Evolutionary conservation across 2,113 vertebrate genomes (phyloP).

Genomic region (Dicerorhinus sumatrensis): DNA sequence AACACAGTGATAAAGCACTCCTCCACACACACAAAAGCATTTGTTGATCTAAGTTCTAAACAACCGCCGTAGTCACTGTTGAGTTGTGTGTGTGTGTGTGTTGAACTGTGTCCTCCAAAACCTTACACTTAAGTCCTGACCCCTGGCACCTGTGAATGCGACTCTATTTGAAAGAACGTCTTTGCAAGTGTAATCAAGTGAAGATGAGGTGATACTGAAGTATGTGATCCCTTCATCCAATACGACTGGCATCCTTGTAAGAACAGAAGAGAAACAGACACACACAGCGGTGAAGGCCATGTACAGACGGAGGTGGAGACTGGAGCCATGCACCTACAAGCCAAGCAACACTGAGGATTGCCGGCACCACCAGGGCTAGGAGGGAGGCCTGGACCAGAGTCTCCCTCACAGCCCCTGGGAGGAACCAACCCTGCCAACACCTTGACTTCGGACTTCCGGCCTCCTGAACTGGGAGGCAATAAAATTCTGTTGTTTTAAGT

Average conservation of each 20-base stretch:
- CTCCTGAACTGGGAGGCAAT: background rate
- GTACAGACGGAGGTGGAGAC: accelerated
- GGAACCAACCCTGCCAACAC: background rate
- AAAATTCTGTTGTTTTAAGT: background rate
- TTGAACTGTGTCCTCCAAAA: background rate
- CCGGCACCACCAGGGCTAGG: background rate
- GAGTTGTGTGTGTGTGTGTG: too few relatives aligned
- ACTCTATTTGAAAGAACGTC: too few relatives aligned
- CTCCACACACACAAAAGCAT: background rate
- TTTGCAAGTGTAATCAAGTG: background rate
- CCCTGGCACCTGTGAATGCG: too few relatives aligned
- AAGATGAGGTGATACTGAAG: background rate
- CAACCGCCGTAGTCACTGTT: background rate
- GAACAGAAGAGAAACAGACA: background rate
- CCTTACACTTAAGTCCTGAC: background rate
- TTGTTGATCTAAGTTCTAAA: background rate
- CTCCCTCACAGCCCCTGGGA: too few relatives aligned
- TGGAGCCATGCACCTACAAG: accelerated
- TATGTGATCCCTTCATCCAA: background rate
- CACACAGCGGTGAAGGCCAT: accelerated
- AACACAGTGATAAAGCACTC: background rate
- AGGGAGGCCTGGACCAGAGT: background rate
- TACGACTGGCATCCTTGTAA: background rate
- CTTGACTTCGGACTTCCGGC: background rate
- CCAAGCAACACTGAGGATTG: accelerated